These are phyloP conservation scores for Rhabdornis inornatus DNA, from an alignment of 2,113 vertebrate species.

Conservation along the genomic window DNA sequence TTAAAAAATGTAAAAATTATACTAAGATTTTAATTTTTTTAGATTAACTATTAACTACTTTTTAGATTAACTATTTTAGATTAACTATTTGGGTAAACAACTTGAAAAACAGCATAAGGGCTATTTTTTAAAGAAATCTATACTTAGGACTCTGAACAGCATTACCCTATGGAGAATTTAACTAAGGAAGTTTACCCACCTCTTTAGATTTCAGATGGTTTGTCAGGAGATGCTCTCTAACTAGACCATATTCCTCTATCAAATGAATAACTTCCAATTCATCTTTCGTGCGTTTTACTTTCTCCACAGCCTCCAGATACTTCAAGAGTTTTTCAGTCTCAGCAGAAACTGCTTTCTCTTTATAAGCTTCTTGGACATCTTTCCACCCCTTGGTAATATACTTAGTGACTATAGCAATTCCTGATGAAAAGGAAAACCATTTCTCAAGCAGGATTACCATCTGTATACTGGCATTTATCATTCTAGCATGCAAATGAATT, in stretches of 20 bases:
- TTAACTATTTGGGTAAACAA: neutral
- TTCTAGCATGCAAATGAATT: neutral
- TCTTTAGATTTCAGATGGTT: slow-evolving; percentile 89
- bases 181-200: slow-evolving; percentile 68
- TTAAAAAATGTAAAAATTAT: neutral
- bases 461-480: neutral
- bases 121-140: neutral
- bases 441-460: neutral
- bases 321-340: slow-evolving; percentile 83
- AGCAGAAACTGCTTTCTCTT: slow-evolving; percentile 81
- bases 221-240: slow-evolving; percentile 87
- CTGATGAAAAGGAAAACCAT: slow-evolving; percentile 70
- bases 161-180: neutral
- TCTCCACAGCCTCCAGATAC: slow-evolving; percentile 91
- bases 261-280: slow-evolving; percentile 87
- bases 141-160: neutral
- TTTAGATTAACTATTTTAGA: too few species aligned
- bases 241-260: slow-evolving; percentile 89
- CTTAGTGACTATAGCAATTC: slow-evolving; percentile 86
- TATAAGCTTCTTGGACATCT: slow-evolving; percentile 84
- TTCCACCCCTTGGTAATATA: slow-evolving; percentile 96
- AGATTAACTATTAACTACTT: neutral
- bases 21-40: neutral
- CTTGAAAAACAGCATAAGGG: neutral
- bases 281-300: slow-evolving; percentile 86